Base-by-base conservation (phyloP, 2,113 vertebrate genomes). In the Polyodon spathula region DNA sequence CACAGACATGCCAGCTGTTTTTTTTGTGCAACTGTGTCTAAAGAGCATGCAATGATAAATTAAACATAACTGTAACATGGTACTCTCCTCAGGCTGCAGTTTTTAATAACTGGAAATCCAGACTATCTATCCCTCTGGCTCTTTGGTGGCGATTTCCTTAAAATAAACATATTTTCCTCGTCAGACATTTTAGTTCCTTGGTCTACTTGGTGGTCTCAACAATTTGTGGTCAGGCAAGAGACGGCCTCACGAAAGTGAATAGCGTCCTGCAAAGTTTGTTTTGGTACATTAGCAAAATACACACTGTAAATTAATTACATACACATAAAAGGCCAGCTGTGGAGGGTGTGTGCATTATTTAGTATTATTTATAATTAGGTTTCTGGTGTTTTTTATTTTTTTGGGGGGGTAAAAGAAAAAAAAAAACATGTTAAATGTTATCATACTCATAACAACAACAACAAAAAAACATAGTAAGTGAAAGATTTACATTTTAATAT, bases 211-310 rank as follows among this genome's bases (percentile, higher is more conserved):
- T 84, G 82, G 83, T 84, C 81, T 83, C 81, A 78, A 79, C 80
- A 83, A 84, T 85, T 86, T 85, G 86, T 66, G 85, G 86, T 73
- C 14, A 70, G 63, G 80, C 74, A 81, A 76, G 80, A 83, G 85
- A 73, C 78, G 79, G 75, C 71, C 75, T 65, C 72, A 37, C 27
- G 75, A 77, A 72, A 76, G 80, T 83, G 81, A 87, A 80, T 82
- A 83, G 84, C 85, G 79, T 78, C 74, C 79, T 76, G 68, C 76
- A 70, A 70, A 86, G 81, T 88, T 88, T 86, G 77, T 84, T 78
- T 88, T 87, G 85, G 86, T 82, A 63, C 73, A 66, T 84, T 86
- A 86, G 84, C 86, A 87, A 86, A 75, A 74, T 80, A 72, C 75
- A 56, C 74, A 76, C 84, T 86, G 85, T 85, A 86, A 86, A 86